Evolutionary conservation across 2,113 vertebrate species (phyloP), one percentile per base, ranked within the genome.

Genomic region (Balaeniceps rex): DNA sequence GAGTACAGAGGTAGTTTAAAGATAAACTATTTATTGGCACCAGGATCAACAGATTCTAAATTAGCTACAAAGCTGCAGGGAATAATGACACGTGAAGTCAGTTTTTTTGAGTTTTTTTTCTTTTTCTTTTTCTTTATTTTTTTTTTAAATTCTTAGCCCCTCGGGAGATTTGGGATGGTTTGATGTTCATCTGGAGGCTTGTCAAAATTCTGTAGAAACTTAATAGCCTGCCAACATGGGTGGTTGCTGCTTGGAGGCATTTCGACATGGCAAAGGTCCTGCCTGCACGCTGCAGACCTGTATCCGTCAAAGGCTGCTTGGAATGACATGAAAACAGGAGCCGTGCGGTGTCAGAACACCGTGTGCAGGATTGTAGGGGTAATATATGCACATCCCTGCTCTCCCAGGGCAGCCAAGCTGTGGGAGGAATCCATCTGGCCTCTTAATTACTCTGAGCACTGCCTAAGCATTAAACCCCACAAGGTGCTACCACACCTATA

Each of bases 11-110:
- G 60, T 47, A 93, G 88, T 75, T 94, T 90, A 91, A 95, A 92
- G 92, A 96, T 95, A 93, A 95, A 91, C 76, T 83, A 89, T 81
- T 92, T 96, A 95, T 83, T 97, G 97, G 95, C 97, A 97, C 63
- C 10, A 60, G 91, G 91, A 98, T 97, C 97, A 95, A 96, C 83
- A 96, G 95, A 86, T 94, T 93, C 89, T 95, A 95, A 98, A 96
- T 97, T 93, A 97, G 81, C 92, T 97, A 93, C 83, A 94, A 94
- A 97, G 93, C 95, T 96, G 90, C 52, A 92, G 89, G 84, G 91
- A 96, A 89, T 87, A 84, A 87, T 83, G 94, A 94, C 63, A 80
- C 60, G 71, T 90, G 82, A 82, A 92, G 79, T 94, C 44, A 87
- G 28, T 51, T 31, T 70, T 90, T 83, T 40, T 25, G n/a, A 12